A percentile compares a stretch with the other conserved stretches of the same genome.
These are phyloP conservation scores for Halcyon leucocephala DNA, from an alignment of 2,797 vertebrate species.

Conservation along the genomic window DNA sequence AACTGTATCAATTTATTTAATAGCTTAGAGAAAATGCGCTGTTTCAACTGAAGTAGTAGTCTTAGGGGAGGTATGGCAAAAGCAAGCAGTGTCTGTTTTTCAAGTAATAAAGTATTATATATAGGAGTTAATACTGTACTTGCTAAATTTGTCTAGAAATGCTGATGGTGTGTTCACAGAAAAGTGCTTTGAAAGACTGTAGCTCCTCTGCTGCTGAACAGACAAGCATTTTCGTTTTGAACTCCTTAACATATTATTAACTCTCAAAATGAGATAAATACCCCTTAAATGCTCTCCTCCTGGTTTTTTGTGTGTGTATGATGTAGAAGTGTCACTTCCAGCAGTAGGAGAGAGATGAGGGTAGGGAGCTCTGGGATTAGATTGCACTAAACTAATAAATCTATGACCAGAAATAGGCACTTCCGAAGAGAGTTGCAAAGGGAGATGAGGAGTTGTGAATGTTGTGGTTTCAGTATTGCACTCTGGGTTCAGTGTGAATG, in stretches of 20 bases:
- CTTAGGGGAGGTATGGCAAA: neutral
- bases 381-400: neutral
- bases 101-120: neutral
- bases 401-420: neutral
- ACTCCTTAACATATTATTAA: neutral
- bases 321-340: neutral
- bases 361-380: neutral
- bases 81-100: neutral
- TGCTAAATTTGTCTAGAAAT: neutral
- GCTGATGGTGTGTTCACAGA: neutral
- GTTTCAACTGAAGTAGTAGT: neutral
- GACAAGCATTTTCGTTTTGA: neutral
- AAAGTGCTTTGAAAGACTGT: neutral
- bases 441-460: neutral
- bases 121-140: neutral
- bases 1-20: neutral
- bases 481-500: neutral
- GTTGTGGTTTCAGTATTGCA: neutral
- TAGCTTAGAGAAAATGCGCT: neutral
- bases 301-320: fast-evolving
- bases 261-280: neutral
- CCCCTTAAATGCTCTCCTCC: neutral
- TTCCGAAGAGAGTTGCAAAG: neutral
- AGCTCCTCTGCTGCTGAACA: neutral
- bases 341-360: neutral